Base-by-base conservation (phyloP, 2,113 vertebrate species). In the Dolichallabes microphthalmus region DNA sequence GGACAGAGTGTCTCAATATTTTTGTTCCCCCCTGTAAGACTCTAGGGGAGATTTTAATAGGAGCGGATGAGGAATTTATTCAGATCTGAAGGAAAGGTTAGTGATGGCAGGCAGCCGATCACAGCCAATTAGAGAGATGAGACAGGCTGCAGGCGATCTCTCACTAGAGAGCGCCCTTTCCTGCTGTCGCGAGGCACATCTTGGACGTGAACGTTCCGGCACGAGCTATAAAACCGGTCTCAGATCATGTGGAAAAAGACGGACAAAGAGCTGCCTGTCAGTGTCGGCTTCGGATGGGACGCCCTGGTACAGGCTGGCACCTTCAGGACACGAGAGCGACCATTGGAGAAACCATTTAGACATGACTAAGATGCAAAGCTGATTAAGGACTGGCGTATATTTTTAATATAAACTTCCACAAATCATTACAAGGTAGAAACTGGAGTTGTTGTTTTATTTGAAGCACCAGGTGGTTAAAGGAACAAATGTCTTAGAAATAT, bases 1-100 rank as follows among this genome's bases (percentile, higher is more conserved):
- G 88, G 88, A 90, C 88, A 89, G n/a, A 75, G 35, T 53, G 63
- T 50, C 50, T 80, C 55, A 69, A 71, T 74, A 82, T 86, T 92
- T 53, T 76, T 52, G 14, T 13, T 12, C 0, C 6, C 27, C 75
- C 30, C 91, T 92, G 92, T 92, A 91, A 93, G 90, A 88, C 90
- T 92, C 79, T 14, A 85, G 20, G 91, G 91, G 87, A 89, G 91
- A 91, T 89, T 91, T 91, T 94, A 94, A 94, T 93, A 89, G 88
- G 91, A 91, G 88, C 87, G 88, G 92, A 90, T 91, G 90, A 90
- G 87, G 89, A 91, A 91, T 93, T 93, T 91, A 90, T 91, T 93
- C 91, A 91, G 92, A 92, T 93, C 93, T 92, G 92, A 94, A 90
- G 90, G 88, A 92, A 93, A 88, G 93, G 92, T 93, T 92, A 91